phyloP scores from a whole-genome alignment of 2,888 invertebrate species.

The Eilema griseolum region DNA sequence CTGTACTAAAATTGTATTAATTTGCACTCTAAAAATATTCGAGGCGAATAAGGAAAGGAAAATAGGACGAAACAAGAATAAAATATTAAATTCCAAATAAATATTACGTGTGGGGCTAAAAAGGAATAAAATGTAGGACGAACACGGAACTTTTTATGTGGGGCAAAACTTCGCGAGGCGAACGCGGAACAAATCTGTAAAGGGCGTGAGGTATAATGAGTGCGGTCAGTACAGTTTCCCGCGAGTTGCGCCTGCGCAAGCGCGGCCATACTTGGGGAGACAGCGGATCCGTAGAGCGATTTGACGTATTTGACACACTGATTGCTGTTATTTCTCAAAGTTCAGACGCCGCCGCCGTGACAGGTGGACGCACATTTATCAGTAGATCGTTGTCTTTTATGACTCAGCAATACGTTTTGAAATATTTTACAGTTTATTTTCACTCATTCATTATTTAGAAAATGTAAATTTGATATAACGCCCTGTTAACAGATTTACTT shows the following conservation, averaged over 20 bases:
- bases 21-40: too few species aligned
- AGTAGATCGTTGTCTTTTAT: slow-evolving; percentile 52
- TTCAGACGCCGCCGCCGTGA: slow-evolving; percentile 48
- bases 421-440: slow-evolving; percentile 5
- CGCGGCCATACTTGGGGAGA: slow-evolving; percentile 55
- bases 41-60: too few species aligned
- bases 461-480: neutral
- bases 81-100: too few species aligned
- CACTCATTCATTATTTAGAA: neutral
- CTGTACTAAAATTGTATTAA: too few species aligned
- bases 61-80: too few species aligned
- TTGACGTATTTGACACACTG: slow-evolving; percentile 57
- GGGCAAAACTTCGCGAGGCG: too few species aligned
- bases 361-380: slow-evolving; percentile 55
- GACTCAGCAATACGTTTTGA: slow-evolving; percentile 46
- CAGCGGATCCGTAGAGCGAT: slow-evolving; percentile 51
- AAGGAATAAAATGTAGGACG: too few species aligned
- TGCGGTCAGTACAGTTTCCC: slow-evolving; percentile 50
- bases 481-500: neutral
- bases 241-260: slow-evolving; percentile 25
- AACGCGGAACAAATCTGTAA: too few species aligned
- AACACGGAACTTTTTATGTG: too few species aligned
- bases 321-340: slow-evolving; percentile 60
- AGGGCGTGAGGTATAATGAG: slow-evolving; percentile 43
- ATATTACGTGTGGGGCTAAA: too few species aligned